Conservation (phyloP, 2,797 vertebrate genomes). For the Coendou prehensilis region DNA sequence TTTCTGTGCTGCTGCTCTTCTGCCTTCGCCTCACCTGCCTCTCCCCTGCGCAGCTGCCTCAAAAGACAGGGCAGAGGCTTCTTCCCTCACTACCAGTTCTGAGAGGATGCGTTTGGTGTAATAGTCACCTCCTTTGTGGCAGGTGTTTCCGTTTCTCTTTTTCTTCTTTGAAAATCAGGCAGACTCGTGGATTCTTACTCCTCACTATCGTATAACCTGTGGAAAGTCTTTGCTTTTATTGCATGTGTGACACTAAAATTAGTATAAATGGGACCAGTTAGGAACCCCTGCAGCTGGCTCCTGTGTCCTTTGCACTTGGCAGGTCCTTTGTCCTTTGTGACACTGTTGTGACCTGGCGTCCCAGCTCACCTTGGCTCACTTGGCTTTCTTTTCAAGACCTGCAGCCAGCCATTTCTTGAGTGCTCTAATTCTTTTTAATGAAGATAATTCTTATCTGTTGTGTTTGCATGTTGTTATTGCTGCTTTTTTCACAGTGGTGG, state of each 20-base stretch:
- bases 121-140: fast-evolving
- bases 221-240: background rate
- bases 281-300: background rate
- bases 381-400: background rate
- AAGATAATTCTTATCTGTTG: background rate
- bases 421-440: no score
- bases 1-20: fast-evolving
- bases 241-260: background rate
- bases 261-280: fast-evolving
- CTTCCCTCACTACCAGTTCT: background rate
- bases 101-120: background rate
- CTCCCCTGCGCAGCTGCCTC: fast-evolving
- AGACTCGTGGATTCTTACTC: background rate
- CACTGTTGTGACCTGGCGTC: fast-evolving
- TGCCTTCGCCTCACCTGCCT: fast-evolving
- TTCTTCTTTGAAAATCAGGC: background rate
- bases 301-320: no score
- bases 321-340: fast-evolving
- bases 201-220: fast-evolving
- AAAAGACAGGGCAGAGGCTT: fast-evolving
- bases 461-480: fast-evolving
- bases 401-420: background rate
- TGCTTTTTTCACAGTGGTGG: background rate
- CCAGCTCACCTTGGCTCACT: background rate
- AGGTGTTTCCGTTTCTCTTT: background rate